Conservation (phyloP, 1,140 invertebrate genomes). For the Coelopa frigida region DNA sequence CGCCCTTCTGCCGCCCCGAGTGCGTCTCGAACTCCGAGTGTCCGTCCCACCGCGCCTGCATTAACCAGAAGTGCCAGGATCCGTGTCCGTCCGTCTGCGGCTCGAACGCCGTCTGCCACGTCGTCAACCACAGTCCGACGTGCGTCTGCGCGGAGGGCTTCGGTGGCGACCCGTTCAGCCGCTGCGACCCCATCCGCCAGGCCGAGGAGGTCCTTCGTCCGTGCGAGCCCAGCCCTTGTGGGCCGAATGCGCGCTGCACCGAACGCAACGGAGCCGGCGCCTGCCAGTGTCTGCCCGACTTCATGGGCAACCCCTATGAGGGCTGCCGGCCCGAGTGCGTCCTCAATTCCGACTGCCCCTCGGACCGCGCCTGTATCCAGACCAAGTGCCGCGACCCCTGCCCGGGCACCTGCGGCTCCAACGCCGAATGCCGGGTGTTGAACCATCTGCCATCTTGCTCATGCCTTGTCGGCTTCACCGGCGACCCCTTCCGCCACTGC, state of each 20-base stretch:
- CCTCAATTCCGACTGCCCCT: slow-evolving; percentile 63
- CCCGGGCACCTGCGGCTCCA: slow-evolving; percentile 63
- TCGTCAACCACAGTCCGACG: slow-evolving; percentile 57
- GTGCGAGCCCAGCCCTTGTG: slow-evolving; percentile 55
- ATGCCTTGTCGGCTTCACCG: slow-evolving; percentile 58
- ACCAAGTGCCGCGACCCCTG: slow-evolving; percentile 73
- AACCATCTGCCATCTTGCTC: slow-evolving; percentile 67
- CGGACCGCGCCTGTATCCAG: slow-evolving; percentile 60
- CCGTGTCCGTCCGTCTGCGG: slow-evolving; percentile 56
- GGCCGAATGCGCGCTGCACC: slow-evolving; percentile 53
- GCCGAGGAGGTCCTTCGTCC: slow-evolving; percentile 48
- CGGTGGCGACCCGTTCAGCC: slow-evolving; percentile 60
- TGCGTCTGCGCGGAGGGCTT: slow-evolving; percentile 60
- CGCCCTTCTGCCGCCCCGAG: slow-evolving; percentile 55
- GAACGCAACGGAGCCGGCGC: slow-evolving; percentile 58
- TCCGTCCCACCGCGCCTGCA: slow-evolving; percentile 47
- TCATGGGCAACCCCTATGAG: slow-evolving; percentile 65
- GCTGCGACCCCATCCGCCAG: slow-evolving; percentile 49
- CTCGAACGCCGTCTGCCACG: slow-evolving; percentile 56
- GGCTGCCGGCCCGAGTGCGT: slow-evolving; percentile 68
- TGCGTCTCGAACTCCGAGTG: slow-evolving; percentile 54
- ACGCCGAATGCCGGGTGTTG: slow-evolving; percentile 64
- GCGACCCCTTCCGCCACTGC: slow-evolving; percentile 61
- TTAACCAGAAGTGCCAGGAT: slow-evolving; percentile 54
- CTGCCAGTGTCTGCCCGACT: slow-evolving; percentile 62